A percentile compares a stretch with the other conserved stretches of the same genome.
Conservation (phyloP, 2,113 vertebrate species). For the Gallinago undulata region DNA sequence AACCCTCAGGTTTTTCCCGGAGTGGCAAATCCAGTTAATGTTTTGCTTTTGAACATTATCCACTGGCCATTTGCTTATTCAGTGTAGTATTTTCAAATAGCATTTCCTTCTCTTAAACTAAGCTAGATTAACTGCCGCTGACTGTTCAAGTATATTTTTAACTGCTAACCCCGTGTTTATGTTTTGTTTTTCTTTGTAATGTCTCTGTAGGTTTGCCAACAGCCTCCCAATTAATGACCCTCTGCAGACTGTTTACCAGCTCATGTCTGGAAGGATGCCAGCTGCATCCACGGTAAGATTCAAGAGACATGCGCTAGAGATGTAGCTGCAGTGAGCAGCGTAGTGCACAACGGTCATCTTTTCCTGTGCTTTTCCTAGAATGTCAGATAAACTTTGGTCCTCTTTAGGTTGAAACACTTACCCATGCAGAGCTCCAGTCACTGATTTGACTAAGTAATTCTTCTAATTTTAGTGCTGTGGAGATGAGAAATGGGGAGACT, state of each 20-base stretch:
- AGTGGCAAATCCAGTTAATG: background rate
- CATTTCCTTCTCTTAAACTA: background rate
- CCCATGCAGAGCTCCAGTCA: background rate
- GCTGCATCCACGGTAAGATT: conserved; percentile 89
- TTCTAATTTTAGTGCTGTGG: conserved; percentile 87
- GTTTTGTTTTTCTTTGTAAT: background rate
- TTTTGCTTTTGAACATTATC: background rate
- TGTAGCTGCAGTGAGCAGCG: background rate
- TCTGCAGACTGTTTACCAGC: conserved; percentile 96
- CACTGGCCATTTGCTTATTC: background rate
- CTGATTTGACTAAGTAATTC: background rate
- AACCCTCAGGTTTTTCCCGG: background rate
- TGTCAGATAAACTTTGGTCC: background rate
- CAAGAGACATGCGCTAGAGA: background rate
- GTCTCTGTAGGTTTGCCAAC: conserved; percentile 90
- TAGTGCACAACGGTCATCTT: background rate
- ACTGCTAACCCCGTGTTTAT: background rate
- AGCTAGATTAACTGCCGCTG: background rate
- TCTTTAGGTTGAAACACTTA: background rate
- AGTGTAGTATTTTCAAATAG: background rate
- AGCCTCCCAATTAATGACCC: conserved; percentile 98
- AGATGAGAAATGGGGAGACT: conserved; percentile 98
- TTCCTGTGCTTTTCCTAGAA: background rate
- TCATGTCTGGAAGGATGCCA: conserved; percentile 98
- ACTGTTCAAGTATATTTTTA: background rate